Evolutionary conservation across 2,113 vertebrate genomes (phyloP).

Genomic region (Origma solitaria): DNA sequence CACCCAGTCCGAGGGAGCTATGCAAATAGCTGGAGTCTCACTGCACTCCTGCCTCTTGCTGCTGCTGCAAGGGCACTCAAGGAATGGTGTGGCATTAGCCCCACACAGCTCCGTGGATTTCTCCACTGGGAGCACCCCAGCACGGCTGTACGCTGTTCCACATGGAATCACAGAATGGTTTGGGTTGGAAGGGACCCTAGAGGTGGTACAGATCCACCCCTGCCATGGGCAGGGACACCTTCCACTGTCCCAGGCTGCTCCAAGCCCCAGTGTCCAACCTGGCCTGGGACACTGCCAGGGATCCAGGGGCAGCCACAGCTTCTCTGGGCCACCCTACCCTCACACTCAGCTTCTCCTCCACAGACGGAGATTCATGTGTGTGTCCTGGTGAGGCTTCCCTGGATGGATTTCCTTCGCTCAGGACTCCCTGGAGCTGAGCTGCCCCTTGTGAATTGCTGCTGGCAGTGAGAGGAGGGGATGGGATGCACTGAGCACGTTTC

Average conservation of each 20-base stretch:
- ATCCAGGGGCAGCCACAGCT: background rate
- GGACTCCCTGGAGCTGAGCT: background rate
- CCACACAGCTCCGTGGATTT: background rate
- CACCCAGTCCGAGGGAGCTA: background rate
- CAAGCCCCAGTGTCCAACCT: accelerated
- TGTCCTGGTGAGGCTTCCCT: background rate
- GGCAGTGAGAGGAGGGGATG: background rate
- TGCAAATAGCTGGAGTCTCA: background rate
- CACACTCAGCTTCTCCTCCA: background rate
- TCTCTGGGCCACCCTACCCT: background rate
- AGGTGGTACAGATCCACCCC: background rate
- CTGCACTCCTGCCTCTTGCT: background rate
- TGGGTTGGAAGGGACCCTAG: background rate
- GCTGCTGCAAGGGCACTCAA: background rate
- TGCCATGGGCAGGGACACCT: background rate
- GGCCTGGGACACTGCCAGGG: background rate
- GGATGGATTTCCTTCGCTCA: background rate
- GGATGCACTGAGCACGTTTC: background rate
- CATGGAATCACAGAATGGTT: background rate
- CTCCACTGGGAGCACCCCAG: background rate
- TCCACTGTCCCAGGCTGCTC: accelerated
- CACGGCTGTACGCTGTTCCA: background rate
- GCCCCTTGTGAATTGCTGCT: background rate
- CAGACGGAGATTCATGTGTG: accelerated
- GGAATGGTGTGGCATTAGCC: background rate